Conservation (phyloP, 2,113 vertebrate genomes). For the Catharus fuscescens region DNA sequence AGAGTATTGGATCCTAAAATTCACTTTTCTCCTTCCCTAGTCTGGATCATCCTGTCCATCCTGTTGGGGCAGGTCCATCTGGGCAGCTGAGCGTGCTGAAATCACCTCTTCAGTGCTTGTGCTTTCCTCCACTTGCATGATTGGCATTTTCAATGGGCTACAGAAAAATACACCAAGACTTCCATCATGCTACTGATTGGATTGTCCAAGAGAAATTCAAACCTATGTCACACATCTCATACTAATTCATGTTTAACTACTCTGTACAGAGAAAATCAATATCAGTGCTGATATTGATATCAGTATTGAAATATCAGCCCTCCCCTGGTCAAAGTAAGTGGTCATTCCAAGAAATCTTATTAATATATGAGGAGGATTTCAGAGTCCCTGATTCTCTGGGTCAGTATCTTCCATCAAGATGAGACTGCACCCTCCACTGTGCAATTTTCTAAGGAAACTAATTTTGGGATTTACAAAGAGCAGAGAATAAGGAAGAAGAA, state of each 20-base stretch:
- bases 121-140: background rate
- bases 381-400: background rate
- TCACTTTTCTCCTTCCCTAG: background rate
- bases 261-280: background rate
- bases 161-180: background rate
- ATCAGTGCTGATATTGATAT: too few relatives aligned
- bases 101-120: background rate
- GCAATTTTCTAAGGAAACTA: background rate
- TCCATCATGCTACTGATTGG: background rate
- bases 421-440: too few relatives aligned
- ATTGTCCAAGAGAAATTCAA: background rate
- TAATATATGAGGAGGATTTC: background rate
- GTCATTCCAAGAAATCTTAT: background rate
- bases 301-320: background rate
- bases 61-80: background rate
- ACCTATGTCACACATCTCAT: background rate
- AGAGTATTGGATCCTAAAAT: background rate
- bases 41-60: background rate
- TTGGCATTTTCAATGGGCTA: background rate
- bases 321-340: accelerated
- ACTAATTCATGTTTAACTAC: background rate
- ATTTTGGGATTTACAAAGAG: background rate
- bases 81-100: accelerated
- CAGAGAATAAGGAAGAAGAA: background rate
- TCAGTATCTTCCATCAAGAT: background rate